Conservation (phyloP, 2,797 vertebrate species). For the Phoxinus dragarum region DNA sequence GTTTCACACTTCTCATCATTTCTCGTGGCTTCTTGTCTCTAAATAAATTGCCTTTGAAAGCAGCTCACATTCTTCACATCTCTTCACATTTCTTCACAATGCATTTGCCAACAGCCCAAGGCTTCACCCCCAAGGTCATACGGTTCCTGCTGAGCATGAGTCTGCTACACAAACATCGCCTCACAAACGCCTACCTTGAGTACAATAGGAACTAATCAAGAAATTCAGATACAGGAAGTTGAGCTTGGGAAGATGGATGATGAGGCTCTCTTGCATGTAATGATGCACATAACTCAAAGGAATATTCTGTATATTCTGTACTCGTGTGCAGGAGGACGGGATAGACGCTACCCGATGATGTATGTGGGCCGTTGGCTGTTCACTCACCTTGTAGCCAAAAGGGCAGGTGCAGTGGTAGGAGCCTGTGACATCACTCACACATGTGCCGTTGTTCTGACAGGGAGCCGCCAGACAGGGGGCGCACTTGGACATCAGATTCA, state of each 20-base stretch:
- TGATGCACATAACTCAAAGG: slow-evolving; percentile 49
- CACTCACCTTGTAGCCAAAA: slow-evolving; percentile 90
- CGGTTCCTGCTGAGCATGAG: not conserved
- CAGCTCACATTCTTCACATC: not conserved
- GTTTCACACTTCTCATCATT: slow-evolving; percentile 7
- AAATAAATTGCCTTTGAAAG: not conserved
- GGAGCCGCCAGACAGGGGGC: slow-evolving; percentile 90
- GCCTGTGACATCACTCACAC: slow-evolving; percentile 83
- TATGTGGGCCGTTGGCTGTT: not conserved
- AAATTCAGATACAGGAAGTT: slow-evolving; percentile 52
- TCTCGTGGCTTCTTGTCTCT: not conserved
- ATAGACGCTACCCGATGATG: not conserved
- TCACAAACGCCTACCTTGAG: slow-evolving; percentile 11
- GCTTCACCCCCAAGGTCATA: not conserved
- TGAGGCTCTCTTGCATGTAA: slow-evolving; percentile 45
- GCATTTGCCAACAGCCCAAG: not conserved
- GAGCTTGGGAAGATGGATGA: slow-evolving; percentile 57
- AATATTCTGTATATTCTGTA: slow-evolving; percentile 24
- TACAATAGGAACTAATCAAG: slow-evolving; percentile 39
- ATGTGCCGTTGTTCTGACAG: slow-evolving; percentile 94
- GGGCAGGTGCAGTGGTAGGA: slow-evolving; percentile 92
- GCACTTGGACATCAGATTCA: slow-evolving; percentile 90
- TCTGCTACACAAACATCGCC: slow-evolving; percentile 12
- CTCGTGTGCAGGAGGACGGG: not conserved
- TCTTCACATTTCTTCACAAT: too few species aligned